phyloP scores from a whole-genome alignment of 2,797 vertebrate genomes.

The Rhyacichthys aspro region DNA sequence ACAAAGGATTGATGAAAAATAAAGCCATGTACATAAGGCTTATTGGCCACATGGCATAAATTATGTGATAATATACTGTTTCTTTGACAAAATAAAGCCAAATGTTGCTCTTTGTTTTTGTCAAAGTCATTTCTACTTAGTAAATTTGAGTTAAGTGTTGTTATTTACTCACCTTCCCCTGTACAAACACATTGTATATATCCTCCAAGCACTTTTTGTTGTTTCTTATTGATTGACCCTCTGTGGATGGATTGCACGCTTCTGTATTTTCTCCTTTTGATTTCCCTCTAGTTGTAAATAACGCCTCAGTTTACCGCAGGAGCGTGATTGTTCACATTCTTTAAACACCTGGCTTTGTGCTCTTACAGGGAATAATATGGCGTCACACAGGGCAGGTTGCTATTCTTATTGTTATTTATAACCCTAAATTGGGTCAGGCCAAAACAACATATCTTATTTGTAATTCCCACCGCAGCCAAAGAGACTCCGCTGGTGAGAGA shows the following conservation, averaged over 20 bases:
- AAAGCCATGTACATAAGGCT: too few relatives aligned
- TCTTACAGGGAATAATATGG: conserved; percentile 48
- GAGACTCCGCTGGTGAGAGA: conserved; percentile 52
- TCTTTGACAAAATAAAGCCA: too few relatives aligned
- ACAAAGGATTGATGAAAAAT: too few relatives aligned
- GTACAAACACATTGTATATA: not conserved
- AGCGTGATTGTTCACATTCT: conserved; percentile 12
- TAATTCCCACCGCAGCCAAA: conserved; percentile 72
- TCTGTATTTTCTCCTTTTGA: not conserved
- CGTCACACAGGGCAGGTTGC: conserved; percentile 46
- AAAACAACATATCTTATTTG: conserved; percentile 75
- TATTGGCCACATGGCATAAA: too few relatives aligned
- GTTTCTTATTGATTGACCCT: conserved; percentile 16
- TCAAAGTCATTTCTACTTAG: not conserved
- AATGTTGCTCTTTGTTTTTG: not conserved
- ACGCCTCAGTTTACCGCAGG: conserved; percentile 25
- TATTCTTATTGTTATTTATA: conserved; percentile 77
- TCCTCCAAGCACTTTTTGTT: not conserved
- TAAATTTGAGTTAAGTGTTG: not conserved
- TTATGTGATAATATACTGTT: too few relatives aligned
- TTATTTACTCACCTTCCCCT: conserved; percentile 2
- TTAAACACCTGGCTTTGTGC: conserved; percentile 54
- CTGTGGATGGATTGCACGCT: conserved; percentile 2
- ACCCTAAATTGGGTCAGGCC: conserved; percentile 74
- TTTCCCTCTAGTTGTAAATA: conserved; percentile 70